Evolutionary conservation across 2,113 vertebrate genomes (phyloP).

Genomic region (Falco punctatus): DNA sequence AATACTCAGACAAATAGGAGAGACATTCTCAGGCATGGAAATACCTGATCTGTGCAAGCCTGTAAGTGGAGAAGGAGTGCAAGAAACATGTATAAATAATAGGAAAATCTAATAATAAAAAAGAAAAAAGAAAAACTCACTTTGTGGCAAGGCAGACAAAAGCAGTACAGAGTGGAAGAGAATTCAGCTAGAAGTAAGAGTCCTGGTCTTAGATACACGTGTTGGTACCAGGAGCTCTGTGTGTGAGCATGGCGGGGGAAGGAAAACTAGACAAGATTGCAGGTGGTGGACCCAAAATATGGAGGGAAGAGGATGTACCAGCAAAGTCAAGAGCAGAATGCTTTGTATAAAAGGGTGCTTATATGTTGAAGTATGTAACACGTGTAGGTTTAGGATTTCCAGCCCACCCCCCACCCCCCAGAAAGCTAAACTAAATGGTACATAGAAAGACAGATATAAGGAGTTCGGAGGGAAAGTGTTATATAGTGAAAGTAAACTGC

Average conservation of each 20-base stretch:
- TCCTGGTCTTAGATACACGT: not conserved
- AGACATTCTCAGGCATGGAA: not conserved
- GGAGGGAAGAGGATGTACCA: not conserved
- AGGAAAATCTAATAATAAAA: not conserved
- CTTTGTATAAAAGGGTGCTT: not conserved
- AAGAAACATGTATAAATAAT: not conserved
- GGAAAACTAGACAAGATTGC: not conserved
- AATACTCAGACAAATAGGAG: constrained; percentile 15
- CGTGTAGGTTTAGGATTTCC: not conserved
- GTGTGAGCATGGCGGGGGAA: not conserved
- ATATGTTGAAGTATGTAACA: not conserved
- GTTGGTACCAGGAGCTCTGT: not conserved
- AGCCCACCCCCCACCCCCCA: no score
- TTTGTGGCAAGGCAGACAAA: constrained; percentile 30
- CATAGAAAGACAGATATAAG: not conserved
- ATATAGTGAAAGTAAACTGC: not conserved
- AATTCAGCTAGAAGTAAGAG: constrained; percentile 13
- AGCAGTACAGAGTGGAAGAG: constrained; percentile 6
- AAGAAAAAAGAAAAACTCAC: not conserved
- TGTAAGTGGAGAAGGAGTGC: not conserved
- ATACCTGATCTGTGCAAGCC: not conserved
- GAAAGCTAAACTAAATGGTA: not conserved
- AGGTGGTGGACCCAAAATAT: not conserved
- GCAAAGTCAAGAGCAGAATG: not conserved
- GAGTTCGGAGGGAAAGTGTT: not conserved